phyloP scores from a whole-genome alignment of 2,797 vertebrate species.

The Ceryle rudis region DNA sequence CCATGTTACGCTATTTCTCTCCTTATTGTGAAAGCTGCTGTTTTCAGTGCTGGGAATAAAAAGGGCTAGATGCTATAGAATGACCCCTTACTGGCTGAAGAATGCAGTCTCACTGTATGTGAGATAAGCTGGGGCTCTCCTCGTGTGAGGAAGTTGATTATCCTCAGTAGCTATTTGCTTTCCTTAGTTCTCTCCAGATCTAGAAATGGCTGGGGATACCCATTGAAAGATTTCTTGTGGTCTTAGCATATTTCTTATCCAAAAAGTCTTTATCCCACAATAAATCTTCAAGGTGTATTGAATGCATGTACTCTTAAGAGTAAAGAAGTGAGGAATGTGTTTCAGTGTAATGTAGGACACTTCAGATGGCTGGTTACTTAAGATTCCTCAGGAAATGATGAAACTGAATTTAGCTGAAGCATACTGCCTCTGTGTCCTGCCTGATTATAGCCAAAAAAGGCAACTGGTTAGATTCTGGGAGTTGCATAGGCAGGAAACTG shows the following conservation, averaged over 20 bases:
- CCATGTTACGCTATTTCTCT: background rate
- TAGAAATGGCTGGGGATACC: background rate
- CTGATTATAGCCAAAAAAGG: slow-evolving; percentile 85
- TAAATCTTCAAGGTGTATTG: background rate
- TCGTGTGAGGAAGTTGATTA: background rate
- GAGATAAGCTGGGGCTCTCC: background rate
- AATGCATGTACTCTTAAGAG: background rate
- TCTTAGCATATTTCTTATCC: background rate
- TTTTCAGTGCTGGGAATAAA: background rate
- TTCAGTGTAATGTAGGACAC: slow-evolving; percentile 48
- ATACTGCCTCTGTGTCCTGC: slow-evolving; percentile 68
- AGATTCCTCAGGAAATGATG: slow-evolving; percentile 82
- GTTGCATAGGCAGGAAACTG: slow-evolving; percentile 78
- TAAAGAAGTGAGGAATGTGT: background rate
- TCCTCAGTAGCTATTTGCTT: background rate
- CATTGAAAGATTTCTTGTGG: background rate
- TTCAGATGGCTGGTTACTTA: slow-evolving; percentile 74
- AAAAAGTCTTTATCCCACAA: background rate
- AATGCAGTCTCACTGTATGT: background rate
- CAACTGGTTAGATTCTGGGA: slow-evolving; percentile 78
- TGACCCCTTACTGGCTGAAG: background rate
- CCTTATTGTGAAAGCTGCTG: background rate
- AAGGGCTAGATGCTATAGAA: background rate
- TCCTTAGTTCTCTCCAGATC: background rate
- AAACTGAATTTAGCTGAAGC: slow-evolving; percentile 76